Base-by-base conservation (phyloP, 2,888 invertebrate species). In the Cataglyphis altisquamis region DNA sequence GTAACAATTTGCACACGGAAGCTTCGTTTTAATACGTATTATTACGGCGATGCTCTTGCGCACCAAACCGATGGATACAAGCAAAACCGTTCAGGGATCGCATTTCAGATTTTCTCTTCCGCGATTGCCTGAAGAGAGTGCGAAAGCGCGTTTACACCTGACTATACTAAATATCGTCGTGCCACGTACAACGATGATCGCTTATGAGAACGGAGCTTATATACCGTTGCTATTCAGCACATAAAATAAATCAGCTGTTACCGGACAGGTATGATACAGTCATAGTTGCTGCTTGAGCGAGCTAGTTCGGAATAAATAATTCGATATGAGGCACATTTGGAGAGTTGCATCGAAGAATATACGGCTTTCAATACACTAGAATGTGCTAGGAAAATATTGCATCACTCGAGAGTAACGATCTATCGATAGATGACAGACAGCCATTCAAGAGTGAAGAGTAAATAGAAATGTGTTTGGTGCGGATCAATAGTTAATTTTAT, bases 191-290 rank as follows among this genome's bases (percentile, higher is more conserved):
- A 45, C 74, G 66, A 78, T 82, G 87, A 87, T 91, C 91, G 62
- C 75, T 84, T 84, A 86, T 78, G 83, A 77, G 82, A 83, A 84
- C 82, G 66, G 55, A 63, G 36, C 72, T 85, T 84, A 74, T 84
- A 83, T 83, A 84, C 84, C 82, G 68, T 80, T 82, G 84, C 82
- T 82, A 75, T 88, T 80, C 87, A 73, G 67, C 78, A 73, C 75
- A 77, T 90, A 89, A 90, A 89, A 89, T 90, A 90, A 90, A 90
- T 90, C 89, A 84, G 83, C 74, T 88, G 86, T 85, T 89, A 90
- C 89, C 84, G 86, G 84, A 73, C 63, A 78, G 86, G 78, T 77
- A 60, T 41, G 84, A 70, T 83, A 64, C 68, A 83, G 84, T 83
- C 75, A 39, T 32, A 84, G 75, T 80, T 41, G 57, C n/a, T 52